Evolutionary conservation across 1,140 invertebrate species (phyloP), one percentile per base, ranked within the genome.

Genomic region (Whitmania pigra): DNA sequence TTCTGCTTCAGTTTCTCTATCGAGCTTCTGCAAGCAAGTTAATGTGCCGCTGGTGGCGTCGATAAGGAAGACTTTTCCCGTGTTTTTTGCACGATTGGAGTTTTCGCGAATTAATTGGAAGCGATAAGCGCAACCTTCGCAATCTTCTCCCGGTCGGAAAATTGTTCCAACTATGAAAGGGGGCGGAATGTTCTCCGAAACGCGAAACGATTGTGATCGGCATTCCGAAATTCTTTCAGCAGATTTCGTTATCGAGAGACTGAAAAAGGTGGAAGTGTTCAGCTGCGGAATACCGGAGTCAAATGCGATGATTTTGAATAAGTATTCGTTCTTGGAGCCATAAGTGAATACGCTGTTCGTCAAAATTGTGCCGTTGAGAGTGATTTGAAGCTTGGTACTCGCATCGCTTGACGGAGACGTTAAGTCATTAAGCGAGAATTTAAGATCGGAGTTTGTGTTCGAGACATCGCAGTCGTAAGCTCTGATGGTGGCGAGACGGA

Each of bases 381-480:
- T 49, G 43, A 49, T 49, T 49, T 49, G 43, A 49, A 49, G 43
- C 43, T 49, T 49, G 13, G 43, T 13, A 49, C 5, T 49, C 13
- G 43, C 43, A 11, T 49, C 15, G 13, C 43, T 11, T 11, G 43
- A 49, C 9, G 43, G 2, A 49, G 15, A 49, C 13, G 43, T 49
- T 13, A 49, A 3, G 43, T 49, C 43, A 49, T 49, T 49, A 17
- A 49, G 9, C 9, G 43, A 49, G 43, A 49, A 49, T 49, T 49
- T 55, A 4, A 54, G 18, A 53, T 72, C 73, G 0, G 91, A 93
- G 75, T 98, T 89, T 81, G 93, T 92, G 20, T 92, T 90, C 82
- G 97, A 97, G 78, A 96, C 93, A 2, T 91, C 92, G 5, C 88
- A 88, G 81, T 99, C 95, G 20, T 84, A 86, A 80, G 98, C 95